phyloP scores from a whole-genome alignment of 1,140 invertebrate genomes.

The Ruditapes philippinarum region DNA sequence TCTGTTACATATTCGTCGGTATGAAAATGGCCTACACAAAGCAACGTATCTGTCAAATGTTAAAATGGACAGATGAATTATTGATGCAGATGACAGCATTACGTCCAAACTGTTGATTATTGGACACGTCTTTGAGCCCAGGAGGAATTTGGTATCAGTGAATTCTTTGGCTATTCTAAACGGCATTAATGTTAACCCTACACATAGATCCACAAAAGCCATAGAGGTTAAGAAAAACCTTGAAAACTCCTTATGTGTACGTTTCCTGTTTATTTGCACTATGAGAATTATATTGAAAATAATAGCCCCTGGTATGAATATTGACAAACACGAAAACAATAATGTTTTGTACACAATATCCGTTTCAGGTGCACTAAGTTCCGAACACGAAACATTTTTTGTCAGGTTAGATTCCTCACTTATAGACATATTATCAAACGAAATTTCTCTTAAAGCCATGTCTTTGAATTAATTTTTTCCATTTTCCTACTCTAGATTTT shows the following conservation, averaged over 20 bases:
- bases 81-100: conserved; percentile 29
- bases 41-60: conserved; percentile 48
- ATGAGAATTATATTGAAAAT: conserved; percentile 29
- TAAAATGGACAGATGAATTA: conserved; percentile 42
- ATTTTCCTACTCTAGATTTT: too few species aligned
- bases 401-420: too few species aligned
- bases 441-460: too few species aligned
- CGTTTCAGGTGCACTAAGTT: not conserved
- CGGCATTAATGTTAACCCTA: conserved; percentile 50
- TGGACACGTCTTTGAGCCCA: not conserved
- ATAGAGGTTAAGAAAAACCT: conserved; percentile 49
- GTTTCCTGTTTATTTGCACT: not conserved
- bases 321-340: not conserved
- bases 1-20: conserved; percentile 2
- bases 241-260: conserved; percentile 11
- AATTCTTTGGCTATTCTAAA: conserved; percentile 16
- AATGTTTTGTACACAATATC: not conserved
- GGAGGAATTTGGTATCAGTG: not conserved
- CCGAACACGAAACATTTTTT: not conserved
- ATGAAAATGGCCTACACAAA: conserved; percentile 44
- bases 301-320: not conserved
- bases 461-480: too few species aligned
- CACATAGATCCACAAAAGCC: conserved; percentile 10
- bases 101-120: conserved; percentile 28
- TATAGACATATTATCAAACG: too few species aligned